A percentile compares a stretch with the other conserved stretches of the same genome.
phyloP scores from a whole-genome alignment of 2,113 vertebrate species.

The Arenaria interpres region DNA sequence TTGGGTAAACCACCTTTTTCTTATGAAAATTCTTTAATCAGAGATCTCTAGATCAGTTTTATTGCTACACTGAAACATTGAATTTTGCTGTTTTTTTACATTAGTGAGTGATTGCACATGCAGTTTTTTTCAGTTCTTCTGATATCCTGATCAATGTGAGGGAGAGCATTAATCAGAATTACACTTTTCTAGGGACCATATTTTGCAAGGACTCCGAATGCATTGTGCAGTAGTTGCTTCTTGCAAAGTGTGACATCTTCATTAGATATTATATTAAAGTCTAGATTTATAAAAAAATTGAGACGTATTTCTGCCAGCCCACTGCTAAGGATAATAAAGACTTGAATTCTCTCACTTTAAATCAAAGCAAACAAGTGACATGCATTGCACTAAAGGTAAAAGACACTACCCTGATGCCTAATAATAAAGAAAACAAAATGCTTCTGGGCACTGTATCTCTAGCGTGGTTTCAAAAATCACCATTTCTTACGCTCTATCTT shows the following conservation, averaged over 20 bases:
- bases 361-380: background rate
- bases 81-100: background rate
- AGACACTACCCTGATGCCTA: background rate
- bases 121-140: background rate
- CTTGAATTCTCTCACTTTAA: background rate
- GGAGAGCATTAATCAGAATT: background rate
- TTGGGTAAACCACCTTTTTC: background rate
- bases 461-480: background rate
- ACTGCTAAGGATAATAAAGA: background rate
- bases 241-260: background rate
- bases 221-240: background rate
- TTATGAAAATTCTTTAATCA: background rate
- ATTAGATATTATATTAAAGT: background rate
- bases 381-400: background rate
- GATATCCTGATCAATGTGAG: background rate
- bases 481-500: background rate
- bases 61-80: background rate
- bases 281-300: background rate
- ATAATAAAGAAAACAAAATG: background rate
- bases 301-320: background rate
- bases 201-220: background rate
- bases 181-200: background rate
- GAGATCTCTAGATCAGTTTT: background rate
- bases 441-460: background rate
- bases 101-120: background rate